Base-by-base conservation (phyloP, 2,797 vertebrate genomes). In the Neopelma chrysocephalum region DNA sequence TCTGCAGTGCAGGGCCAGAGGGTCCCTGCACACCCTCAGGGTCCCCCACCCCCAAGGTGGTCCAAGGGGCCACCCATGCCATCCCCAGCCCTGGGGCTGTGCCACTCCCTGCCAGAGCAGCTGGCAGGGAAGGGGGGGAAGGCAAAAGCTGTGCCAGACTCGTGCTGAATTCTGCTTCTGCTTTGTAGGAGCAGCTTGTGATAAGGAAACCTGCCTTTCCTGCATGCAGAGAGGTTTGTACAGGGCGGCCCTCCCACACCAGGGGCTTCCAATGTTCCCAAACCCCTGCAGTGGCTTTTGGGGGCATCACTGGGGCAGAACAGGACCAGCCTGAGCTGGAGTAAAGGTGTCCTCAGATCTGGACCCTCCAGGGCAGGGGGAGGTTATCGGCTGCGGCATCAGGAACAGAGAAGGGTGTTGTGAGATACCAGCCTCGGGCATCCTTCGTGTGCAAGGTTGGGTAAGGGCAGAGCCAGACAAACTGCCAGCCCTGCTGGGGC, bases 51-150 rank as follows among this genome's bases (percentile, higher is more conserved):
- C 29, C 26, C 15, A 25, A 26, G 13, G 15, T 10, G 7, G 11
- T 16, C 40, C 36, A 2, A 5, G 42, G 76, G 22, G 18, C 17
- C 13, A 5, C 13, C 19, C 0, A 0, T 13, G 18, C 7, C 4
- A 0, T 40, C 32, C 32, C 34, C 66, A 65, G 40, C 42, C 38
- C 11, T 0, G 2, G 26, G 34, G 18, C 58, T 4, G 3, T 8
- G 10, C 57, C 70, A 48, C 1, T 40, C 45, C 20, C 12, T 0
- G 1, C 11, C 1, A 0, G 23, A 91, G 42, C 7, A 25, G 50
- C 32, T 27, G 3, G 0, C 4, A 4, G 38, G 27, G 60, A 36
- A 38, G 20, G 21, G 31, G 5, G 34, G 31, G 76, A 64, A 75
- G 27, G 14, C 3, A 19, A 56, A 71, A 62, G 5, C 20, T 2